A percentile compares a stretch with the other conserved stretches of the same genome.
These are phyloP conservation scores for Drosophila pallidifrons DNA, from an alignment of 1,140 invertebrate genomes.

Conservation along the genomic window DNA sequence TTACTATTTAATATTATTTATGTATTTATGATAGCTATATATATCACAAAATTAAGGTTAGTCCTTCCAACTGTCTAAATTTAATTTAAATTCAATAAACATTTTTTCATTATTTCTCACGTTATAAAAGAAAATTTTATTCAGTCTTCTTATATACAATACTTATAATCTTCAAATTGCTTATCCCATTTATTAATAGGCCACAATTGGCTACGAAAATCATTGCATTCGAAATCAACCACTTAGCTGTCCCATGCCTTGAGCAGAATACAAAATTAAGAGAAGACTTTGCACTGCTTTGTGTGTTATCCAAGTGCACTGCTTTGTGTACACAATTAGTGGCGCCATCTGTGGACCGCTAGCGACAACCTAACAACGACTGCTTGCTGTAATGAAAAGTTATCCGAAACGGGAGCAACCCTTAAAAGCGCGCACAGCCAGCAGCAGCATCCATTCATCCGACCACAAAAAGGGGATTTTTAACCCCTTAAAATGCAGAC, in stretches of 20 bases:
- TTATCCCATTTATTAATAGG: neutral
- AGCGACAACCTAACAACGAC: neutral
- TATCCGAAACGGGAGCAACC: slow-evolving; percentile 44
- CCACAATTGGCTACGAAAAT: slow-evolving; percentile 16
- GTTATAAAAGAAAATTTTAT: too few relatives aligned
- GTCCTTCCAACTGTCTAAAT: too few relatives aligned
- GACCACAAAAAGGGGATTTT: slow-evolving; percentile 19
- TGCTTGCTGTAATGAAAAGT: slow-evolving; percentile 23
- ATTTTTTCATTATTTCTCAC: too few relatives aligned
- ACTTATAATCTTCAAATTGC: neutral
- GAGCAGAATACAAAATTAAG: slow-evolving; percentile 26
- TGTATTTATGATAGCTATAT: too few relatives aligned
- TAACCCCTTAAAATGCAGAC: slow-evolving; percentile 35
- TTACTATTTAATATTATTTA: too few relatives aligned
- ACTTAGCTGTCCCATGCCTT: slow-evolving; percentile 15
- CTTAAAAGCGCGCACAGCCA: slow-evolving; percentile 13
- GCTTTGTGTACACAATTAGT: neutral
- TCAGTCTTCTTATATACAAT: neutral
- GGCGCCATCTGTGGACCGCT: slow-evolving; percentile 33
- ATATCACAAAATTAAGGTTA: too few relatives aligned
- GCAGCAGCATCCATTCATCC: slow-evolving; percentile 24
- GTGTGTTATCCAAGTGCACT: slow-evolving; percentile 34
- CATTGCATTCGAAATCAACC: slow-evolving; percentile 20
- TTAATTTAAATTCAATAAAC: too few relatives aligned
- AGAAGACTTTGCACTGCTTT: slow-evolving; percentile 38